Evolutionary conservation across 2,113 vertebrate genomes (phyloP).

Genomic region (Pituophis catenifer): DNA sequence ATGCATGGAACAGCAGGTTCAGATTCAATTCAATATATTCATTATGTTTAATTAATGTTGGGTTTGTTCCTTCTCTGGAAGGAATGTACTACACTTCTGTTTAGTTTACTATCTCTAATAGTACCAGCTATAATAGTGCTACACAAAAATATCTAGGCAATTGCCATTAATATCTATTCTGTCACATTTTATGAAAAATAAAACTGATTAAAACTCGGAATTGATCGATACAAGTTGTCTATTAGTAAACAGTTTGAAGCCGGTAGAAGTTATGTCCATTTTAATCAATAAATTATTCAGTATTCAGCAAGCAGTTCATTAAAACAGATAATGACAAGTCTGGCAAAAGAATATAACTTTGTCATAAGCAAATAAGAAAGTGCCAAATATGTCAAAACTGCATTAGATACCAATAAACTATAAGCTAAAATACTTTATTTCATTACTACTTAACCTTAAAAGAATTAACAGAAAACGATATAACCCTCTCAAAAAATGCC

Average conservation of each 20-base stretch:
- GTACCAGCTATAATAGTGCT: background rate
- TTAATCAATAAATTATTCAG: background rate
- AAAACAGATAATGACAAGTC: background rate
- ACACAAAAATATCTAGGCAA: background rate
- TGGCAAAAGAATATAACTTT: background rate
- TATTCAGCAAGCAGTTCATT: background rate
- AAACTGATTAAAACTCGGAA: background rate
- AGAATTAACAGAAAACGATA: background rate
- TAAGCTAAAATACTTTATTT: background rate
- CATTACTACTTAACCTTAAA: background rate
- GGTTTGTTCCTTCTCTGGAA: conserved; percentile 8
- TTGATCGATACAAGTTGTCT: background rate
- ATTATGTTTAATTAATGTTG: conserved; percentile 10
- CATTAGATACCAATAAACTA: background rate
- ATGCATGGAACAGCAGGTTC: background rate
- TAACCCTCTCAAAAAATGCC: background rate
- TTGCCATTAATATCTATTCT: background rate
- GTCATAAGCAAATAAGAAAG: background rate
- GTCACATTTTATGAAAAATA: background rate
- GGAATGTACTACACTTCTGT: background rate
- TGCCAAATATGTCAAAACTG: background rate
- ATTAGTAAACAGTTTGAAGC: background rate
- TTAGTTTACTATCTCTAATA: background rate
- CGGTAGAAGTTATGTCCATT: background rate
- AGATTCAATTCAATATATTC: background rate